phyloP scores from a whole-genome alignment of 2,113 vertebrate species.

The Haemorhous mexicanus region DNA sequence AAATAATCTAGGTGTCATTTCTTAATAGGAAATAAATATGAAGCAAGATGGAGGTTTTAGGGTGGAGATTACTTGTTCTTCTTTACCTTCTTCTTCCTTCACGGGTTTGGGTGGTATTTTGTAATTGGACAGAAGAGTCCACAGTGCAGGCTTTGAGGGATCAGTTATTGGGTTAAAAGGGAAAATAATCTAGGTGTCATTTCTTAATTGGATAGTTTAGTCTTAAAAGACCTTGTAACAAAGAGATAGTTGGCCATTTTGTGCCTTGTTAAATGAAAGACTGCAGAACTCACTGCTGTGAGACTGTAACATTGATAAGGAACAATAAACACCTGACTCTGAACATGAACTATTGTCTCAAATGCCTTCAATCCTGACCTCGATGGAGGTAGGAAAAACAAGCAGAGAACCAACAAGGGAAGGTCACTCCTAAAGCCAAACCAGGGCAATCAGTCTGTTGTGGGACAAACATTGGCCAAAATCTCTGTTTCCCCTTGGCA shows the following conservation, averaged over 20 bases:
- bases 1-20: too few species aligned
- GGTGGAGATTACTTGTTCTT: neutral
- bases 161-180: neutral
- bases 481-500: neutral
- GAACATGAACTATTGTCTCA: neutral
- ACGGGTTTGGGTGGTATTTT: neutral
- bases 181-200: neutral
- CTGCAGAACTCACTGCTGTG: neutral
- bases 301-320: neutral
- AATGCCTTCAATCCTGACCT: neutral
- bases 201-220: neutral
- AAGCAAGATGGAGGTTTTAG: neutral
- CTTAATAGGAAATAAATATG: too few species aligned
- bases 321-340: neutral
- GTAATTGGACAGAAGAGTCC: neutral
- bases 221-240: neutral
- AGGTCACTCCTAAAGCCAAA: neutral
- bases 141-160: neutral
- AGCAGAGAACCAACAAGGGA: neutral
- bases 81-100: too few species aligned
- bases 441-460: neutral
- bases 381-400: neutral
- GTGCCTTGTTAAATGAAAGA: neutral
- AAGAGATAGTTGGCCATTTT: neutral
- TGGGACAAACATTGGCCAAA: accelerated